Evolutionary conservation across 2,888 invertebrate species (phyloP), one percentile per base, ranked within the genome.

Genomic region (Campaea margaritaria): DNA sequence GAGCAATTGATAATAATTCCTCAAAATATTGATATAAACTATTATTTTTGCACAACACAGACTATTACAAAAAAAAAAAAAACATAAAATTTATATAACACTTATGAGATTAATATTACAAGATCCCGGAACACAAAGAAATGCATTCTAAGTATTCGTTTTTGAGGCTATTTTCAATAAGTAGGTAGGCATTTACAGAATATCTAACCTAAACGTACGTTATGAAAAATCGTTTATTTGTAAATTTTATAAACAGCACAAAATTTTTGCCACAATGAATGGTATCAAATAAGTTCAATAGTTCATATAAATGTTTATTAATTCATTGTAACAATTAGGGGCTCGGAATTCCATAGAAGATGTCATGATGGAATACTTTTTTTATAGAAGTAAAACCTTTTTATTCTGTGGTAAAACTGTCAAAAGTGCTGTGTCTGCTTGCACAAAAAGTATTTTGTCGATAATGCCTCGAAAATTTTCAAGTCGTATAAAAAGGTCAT

Each of bases 71-170:
- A 77, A 75, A 73, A 74, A 31, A 3, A 31, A 31, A 9, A 70
- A 74, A 62, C 53, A 54, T 54, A 60, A 55, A 64, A 57, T 49
- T 45, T 41, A 28, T 52, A 73, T 71, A 77, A 69, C 71, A 70
- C 75, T 74, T 76, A 78, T 58, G 63, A 76, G 62, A 75, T 72
- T 71, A 73, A 66, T 31, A 67, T 65, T 62, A 69, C 59, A 71
- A 75, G 67, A 73, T 75, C 50, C 61, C 67, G 76, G 70, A 75
- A 74, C 73, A 72, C 66, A 72, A 67, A 61, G 50, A 77, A 80
- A 81, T 78, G 74, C 75, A 73, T 68, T 68, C 55, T 58, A 55
- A 53, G n/a, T n/a, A n/a, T 45, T 52, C n/a, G 42, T 57, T 42
- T 46, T 42, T 46, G 42, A 36, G 13, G 42, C 50, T 42, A 46